Conservation (phyloP, 2,888 invertebrate species). For the Oxytorus armatus region DNA sequence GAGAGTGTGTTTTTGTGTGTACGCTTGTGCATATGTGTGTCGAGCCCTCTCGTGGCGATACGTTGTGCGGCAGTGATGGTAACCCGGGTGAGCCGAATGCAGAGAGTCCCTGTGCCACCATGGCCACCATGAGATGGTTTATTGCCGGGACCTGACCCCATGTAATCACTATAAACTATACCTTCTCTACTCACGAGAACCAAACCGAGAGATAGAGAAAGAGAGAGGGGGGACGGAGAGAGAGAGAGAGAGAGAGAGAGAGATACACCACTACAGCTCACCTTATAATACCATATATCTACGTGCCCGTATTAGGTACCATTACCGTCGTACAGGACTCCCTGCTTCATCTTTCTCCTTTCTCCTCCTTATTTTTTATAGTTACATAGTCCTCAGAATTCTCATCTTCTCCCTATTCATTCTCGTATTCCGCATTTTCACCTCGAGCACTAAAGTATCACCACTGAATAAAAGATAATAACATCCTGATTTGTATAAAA, state of each 20-base stretch:
- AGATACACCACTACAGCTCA: slow-evolving; percentile 63
- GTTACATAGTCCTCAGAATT: slow-evolving; percentile 39
- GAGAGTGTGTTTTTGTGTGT: slow-evolving; percentile 24
- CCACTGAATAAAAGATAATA: neutral
- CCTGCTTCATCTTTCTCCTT: slow-evolving; percentile 66
- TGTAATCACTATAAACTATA: slow-evolving; percentile 84
- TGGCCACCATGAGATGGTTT: slow-evolving; percentile 83
- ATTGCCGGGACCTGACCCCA: slow-evolving; percentile 84
- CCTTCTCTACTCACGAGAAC: slow-evolving; percentile 76
- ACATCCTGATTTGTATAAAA: neutral
- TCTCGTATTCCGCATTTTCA: neutral
- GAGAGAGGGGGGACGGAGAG: slow-evolving; percentile 62
- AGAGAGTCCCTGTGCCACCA: slow-evolving; percentile 75
- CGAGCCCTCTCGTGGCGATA: slow-evolving; percentile 62
- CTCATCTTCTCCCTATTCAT: slow-evolving; percentile 26
- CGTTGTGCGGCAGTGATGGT: slow-evolving; percentile 64
- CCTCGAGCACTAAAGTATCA: neutral
- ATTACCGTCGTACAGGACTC: slow-evolving; percentile 77
- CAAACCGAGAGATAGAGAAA: slow-evolving; percentile 26
- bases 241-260: slow-evolving; percentile 57
- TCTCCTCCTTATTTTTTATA: slow-evolving; percentile 42
- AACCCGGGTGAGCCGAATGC: slow-evolving; percentile 63
- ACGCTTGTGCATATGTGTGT: too few species aligned
- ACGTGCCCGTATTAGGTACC: slow-evolving; percentile 82
- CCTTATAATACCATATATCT: slow-evolving; percentile 69